These are phyloP conservation scores for Synergus gifuensis DNA, from an alignment of 2,888 invertebrate species.

Conservation along the genomic window DNA sequence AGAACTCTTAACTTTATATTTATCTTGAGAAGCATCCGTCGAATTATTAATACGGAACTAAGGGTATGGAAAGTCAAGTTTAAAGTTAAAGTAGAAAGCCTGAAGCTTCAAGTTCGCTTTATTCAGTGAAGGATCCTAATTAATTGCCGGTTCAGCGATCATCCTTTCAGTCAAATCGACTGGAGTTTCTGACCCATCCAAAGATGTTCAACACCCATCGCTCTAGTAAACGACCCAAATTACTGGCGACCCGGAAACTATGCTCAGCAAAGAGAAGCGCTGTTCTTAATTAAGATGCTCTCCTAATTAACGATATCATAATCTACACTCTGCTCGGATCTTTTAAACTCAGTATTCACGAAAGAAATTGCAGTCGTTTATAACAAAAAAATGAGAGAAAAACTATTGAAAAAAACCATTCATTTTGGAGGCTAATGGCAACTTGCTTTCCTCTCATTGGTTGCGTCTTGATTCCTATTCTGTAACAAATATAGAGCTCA, in stretches of 20 bases:
- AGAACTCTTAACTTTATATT: constrained; percentile 5
- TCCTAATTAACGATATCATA: neutral
- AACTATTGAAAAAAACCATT: too few relatives aligned
- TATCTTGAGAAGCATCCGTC: constrained; percentile 13
- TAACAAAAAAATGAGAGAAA: neutral
- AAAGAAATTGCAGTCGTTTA: neutral
- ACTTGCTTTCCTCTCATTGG: too few relatives aligned
- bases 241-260: constrained; percentile 43
- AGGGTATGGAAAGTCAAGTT: constrained; percentile 10
- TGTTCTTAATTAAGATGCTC: neutral
- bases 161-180: constrained; percentile 34
- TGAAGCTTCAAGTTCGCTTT: neutral
- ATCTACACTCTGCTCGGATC: neutral
- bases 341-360: neutral
- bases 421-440: too few relatives aligned
- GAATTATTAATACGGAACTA: constrained; percentile 27
- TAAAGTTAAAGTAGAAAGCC: neutral
- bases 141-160: constrained; percentile 46
- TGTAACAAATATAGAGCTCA: neutral
- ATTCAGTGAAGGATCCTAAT: neutral
- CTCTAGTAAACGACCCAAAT: constrained; percentile 40
- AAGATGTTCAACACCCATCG: neutral
- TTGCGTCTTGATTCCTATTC: too few relatives aligned
- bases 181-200: constrained; percentile 14
- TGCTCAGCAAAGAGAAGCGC: neutral